Base-by-base conservation (phyloP, 2,113 vertebrate genomes). In the Miniopterus natalensis region DNA sequence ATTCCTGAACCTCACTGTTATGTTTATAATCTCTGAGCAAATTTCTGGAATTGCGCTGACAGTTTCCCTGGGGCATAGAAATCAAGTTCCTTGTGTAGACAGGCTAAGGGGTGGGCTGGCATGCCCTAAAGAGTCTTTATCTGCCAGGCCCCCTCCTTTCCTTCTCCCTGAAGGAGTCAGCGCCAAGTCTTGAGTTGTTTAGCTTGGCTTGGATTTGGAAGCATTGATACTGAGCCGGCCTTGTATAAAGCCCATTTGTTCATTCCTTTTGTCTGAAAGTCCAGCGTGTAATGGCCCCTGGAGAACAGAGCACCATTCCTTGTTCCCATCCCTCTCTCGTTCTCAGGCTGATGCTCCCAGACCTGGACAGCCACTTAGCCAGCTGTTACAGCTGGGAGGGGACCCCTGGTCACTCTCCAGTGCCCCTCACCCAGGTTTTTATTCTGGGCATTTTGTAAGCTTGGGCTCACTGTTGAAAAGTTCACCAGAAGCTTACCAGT, bases 31-130 rank as follows among this genome's bases (percentile, higher is more conserved):
- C 79, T 90, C 93, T 66, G 77, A 90, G 84, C 88, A 95, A 53
- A 91, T 85, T 94, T 95, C 88, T 96, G 90, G 61, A 96, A 95
- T 97, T 92, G 97, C 88, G 92, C 95, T 9, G 70, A 65, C 92
- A 92, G 17, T 91, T 84, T 96, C 94, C 77, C 92, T 86, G 68
- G 87, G 95, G 78, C 49, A 79, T 75, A 78, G 78, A 85, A 95
- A 95, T 90, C 90, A 92, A 90, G 36, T 74, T 93, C 49, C 79
- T 70, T 71, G 36, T 92, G 42, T 66, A 40, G 79, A 84, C 59
- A 70, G 78, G 47, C 83, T 61, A 20, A 65, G 31, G 73, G 74
- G 42, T 8, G 1, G 65, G 79, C 87, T 93, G 79, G 61, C 20
- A 3, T 70, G 93, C 59, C 79, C 49, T 83, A 36, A 95, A 74